A percentile compares a stretch with the other conserved stretches of the same genome.
phyloP scores from a whole-genome alignment of 1,140 invertebrate species.

The Tetranychus urticae region DNA sequence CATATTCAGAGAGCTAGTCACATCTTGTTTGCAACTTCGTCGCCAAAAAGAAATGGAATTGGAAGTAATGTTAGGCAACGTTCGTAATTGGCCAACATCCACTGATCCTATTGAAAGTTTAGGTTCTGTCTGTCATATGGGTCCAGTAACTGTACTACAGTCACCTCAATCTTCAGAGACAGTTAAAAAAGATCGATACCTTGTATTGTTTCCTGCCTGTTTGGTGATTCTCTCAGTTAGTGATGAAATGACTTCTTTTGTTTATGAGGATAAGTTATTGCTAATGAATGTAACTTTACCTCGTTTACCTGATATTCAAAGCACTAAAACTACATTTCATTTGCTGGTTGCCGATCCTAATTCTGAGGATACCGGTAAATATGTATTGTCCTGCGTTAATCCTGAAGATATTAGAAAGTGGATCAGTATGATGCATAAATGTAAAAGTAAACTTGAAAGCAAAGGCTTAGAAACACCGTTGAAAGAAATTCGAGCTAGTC shows the following conservation, averaged over 20 bases:
- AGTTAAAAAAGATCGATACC: slow-evolving; percentile 62
- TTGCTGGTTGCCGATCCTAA: not conserved
- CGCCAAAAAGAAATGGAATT: slow-evolving; percentile 88
- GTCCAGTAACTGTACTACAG: slow-evolving; percentile 42
- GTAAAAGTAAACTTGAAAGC: not conserved
- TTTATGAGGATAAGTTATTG: slow-evolving; percentile 37
- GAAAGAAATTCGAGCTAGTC: not conserved
- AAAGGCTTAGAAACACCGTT: not conserved
- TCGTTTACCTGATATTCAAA: not conserved
- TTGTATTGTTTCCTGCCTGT: slow-evolving; percentile 66
- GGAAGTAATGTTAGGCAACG: slow-evolving; percentile 70
- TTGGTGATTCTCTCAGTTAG: slow-evolving; percentile 74
- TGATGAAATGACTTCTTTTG: slow-evolving; percentile 66
- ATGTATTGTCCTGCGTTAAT: not conserved
- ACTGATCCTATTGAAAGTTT: slow-evolving; percentile 21
- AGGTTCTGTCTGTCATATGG: slow-evolving; percentile 28
- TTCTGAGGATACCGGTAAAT: not conserved
- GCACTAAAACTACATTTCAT: not conserved
- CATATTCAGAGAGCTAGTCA: slow-evolving; percentile 80
- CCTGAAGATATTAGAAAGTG: not conserved
- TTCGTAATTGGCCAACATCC: slow-evolving; percentile 44
- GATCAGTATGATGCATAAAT: not conserved
- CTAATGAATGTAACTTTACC: not conserved
- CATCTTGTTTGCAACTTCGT: slow-evolving; percentile 53
- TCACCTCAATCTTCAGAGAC: slow-evolving; percentile 26